phyloP scores from a whole-genome alignment of 2,113 vertebrate genomes.

The Sorex fumeus region DNA sequence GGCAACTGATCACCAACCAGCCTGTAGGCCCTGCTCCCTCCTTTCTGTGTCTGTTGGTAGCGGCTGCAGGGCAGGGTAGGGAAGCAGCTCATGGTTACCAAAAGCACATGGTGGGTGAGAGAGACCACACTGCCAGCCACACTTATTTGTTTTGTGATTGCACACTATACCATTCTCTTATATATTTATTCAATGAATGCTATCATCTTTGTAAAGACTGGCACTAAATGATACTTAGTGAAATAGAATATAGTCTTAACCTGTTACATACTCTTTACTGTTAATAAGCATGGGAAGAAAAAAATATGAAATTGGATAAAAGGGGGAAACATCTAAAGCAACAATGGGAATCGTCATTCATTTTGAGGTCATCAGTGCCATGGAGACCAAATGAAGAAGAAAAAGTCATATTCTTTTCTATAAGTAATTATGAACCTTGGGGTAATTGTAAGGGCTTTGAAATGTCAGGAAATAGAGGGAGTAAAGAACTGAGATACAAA shows the following conservation, averaged over 20 bases:
- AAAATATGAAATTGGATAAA: not conserved
- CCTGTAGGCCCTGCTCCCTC: too few relatives aligned
- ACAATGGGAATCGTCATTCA: not conserved
- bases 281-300: not conserved
- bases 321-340: not conserved
- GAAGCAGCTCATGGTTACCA: too few relatives aligned
- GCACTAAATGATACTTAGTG: not conserved
- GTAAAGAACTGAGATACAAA: not conserved
- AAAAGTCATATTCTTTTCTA: not conserved
- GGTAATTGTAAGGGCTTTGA: not conserved
- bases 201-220: too few relatives aligned
- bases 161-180: too few relatives aligned
- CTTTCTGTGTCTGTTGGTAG: too few relatives aligned
- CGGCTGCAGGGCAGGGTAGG: too few relatives aligned
- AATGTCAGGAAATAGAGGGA: not conserved
- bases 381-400: not conserved
- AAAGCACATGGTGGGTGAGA: too few relatives aligned
- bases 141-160: too few relatives aligned
- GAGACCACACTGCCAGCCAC: too few relatives aligned
- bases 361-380: not conserved
- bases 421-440: not conserved
- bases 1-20: too few relatives aligned
- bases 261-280: not conserved
- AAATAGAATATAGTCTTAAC: not conserved
- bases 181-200: too few relatives aligned